Evolutionary conservation across 2,113 vertebrate genomes (phyloP).

Genomic region (Hippocampus mohnikei): DNA sequence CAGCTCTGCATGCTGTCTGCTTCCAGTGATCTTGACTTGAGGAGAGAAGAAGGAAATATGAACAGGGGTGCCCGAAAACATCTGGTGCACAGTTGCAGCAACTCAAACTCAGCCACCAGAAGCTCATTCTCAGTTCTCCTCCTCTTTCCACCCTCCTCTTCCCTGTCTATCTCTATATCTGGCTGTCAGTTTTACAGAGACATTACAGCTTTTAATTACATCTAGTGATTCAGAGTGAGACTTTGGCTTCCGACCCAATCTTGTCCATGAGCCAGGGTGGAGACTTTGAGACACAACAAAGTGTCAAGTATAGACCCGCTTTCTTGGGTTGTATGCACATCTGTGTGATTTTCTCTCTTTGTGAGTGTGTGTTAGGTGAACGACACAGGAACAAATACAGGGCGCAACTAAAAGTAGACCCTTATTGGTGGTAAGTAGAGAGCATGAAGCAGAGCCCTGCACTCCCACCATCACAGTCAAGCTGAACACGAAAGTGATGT

Average conservation of each 20-base stretch:
- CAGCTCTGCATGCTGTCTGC: conserved; percentile 37
- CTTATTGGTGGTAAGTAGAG: conserved; percentile 64
- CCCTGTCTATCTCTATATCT: conserved; percentile 38
- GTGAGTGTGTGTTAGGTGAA: conserved; percentile 19
- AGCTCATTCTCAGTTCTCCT: conserved; percentile 34
- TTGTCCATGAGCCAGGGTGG: conserved; percentile 40
- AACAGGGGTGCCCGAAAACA: conserved; percentile 60
- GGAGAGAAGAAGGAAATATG: conserved; percentile 50
- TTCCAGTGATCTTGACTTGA: conserved; percentile 49
- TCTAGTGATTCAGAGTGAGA: conserved; percentile 54
- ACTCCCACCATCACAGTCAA: conserved; percentile 25
- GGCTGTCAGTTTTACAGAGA: conserved; percentile 58
- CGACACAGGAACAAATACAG: conserved; percentile 54
- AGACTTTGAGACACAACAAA: conserved; percentile 71
- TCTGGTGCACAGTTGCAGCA: conserved; percentile 74
- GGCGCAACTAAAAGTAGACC: conserved; percentile 40
- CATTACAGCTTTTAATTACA: conserved; percentile 70
- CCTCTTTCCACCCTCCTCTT: conserved; percentile 27
- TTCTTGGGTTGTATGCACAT: conserved; percentile 29
- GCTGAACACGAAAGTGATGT: conserved; percentile 39
- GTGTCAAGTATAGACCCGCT: conserved; percentile 55
- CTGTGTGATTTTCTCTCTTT: conserved; percentile 31
- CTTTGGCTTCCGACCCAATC: conserved; percentile 67
- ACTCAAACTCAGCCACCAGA: conserved; percentile 50
- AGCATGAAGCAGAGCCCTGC: conserved; percentile 26